Evolutionary conservation across 2,113 vertebrate genomes (phyloP).

Genomic region (Brevimyrus niger): DNA sequence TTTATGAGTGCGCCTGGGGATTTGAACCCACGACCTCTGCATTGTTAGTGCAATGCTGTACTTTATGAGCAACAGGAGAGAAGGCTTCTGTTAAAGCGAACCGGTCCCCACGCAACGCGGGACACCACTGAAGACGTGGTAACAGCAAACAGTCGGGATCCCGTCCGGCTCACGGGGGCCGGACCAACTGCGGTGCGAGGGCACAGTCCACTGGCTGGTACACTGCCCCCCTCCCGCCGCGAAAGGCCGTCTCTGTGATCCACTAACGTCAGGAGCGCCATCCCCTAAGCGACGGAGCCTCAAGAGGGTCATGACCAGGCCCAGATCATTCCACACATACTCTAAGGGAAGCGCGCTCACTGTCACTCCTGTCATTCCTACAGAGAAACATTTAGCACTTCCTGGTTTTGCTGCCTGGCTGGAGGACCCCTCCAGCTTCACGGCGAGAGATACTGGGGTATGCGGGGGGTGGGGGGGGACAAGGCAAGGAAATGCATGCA

Average conservation of each 20-base stretch:
- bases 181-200: conserved; percentile 54
- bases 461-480: no score
- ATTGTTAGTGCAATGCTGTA: background rate
- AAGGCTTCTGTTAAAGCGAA: conserved; percentile 28
- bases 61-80: background rate
- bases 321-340: background rate
- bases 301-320: background rate
- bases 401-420: background rate
- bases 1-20: background rate
- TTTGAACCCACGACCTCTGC: background rate
- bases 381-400: background rate
- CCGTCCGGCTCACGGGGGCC: conserved; percentile 32
- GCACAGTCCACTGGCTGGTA: conserved; percentile 73
- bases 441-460: no score
- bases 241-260: conserved; percentile 44
- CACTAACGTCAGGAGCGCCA: background rate
- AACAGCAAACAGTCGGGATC: no score
- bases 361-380: background rate
- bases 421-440: background rate
- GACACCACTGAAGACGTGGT: conserved; percentile 10
- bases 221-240: conserved; percentile 44
- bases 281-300: background rate
- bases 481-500: no score
- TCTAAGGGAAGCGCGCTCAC: background rate
- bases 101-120: conserved; percentile 37